Evolutionary conservation across 2,888 invertebrate genomes (phyloP), one percentile per base, ranked within the genome.

Genomic region (Tridacna crocea): DNA sequence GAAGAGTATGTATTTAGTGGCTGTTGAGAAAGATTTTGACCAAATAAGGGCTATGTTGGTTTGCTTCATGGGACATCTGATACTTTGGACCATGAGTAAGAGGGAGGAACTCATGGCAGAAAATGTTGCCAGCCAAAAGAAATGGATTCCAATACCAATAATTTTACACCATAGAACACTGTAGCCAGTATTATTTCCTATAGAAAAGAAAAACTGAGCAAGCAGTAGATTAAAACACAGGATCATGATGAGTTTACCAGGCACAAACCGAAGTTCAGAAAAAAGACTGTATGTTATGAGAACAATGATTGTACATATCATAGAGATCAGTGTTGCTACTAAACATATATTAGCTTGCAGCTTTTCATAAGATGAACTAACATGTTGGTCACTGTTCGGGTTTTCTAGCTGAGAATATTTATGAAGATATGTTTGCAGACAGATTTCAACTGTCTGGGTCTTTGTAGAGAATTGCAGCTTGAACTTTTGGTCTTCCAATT

Each of bases 191-290:
- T 48, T 70, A 2, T 27, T 58, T 26, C 81, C 81, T 65, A 79
- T 76, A 17, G 68, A 72, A 61, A 63, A 79, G 19, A 76, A 75
- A 4, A 55, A 47, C 65, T 84, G 80, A 12, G 84, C 84, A 13
- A 81, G 66, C 27, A 84, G 55, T 13, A 84, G 73, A 27, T 81
- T 81, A 12, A 76, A 11, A 58, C 76, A 72, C 0, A 84, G 61
- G 10, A 84, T 58, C 73, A 81, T 73, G 26, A 84, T 73, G 47
- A 84, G 27, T 61, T 84, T 84, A n/a, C 81, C 80, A 17, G 84
- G 79, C 17, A 79, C 46, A 46, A 73, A 79, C 22, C 80, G 63
- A 11, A 83, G 68, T 17, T 83, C 83, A 6, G 77, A 55, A 55
- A 83, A 83, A 19, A 80, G 12, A 11, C 51, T 47, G 58, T 80